Evolutionary conservation across 2,888 invertebrate genomes (phyloP).

Genomic region (Cryptocephalus moraei): DNA sequence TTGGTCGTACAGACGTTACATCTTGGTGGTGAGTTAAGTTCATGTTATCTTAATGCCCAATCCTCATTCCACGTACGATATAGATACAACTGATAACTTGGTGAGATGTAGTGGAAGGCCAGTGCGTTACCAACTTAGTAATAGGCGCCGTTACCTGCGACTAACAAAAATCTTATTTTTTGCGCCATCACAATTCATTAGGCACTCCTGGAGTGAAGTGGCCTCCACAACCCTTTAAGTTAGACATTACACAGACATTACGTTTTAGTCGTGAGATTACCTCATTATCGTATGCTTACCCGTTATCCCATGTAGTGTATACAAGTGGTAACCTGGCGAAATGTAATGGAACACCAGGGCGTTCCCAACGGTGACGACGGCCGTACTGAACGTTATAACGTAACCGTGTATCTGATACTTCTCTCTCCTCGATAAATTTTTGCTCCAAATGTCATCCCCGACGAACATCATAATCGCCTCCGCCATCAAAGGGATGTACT

Average conservation of each 20-base stretch:
- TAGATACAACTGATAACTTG: constrained; percentile 23
- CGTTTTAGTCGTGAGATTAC: too few species aligned
- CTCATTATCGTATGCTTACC: constrained; percentile 15
- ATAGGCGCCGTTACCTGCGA: too few species aligned
- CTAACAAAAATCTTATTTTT: too few species aligned
- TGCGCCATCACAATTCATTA: too few species aligned
- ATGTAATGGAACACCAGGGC: constrained; percentile 19
- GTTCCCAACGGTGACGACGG: constrained; percentile 21
- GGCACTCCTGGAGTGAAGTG: too few species aligned
- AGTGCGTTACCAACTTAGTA: too few species aligned
- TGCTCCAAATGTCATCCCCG: constrained; percentile 25
- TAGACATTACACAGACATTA: too few species aligned
- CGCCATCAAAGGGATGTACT: constrained; percentile 28
- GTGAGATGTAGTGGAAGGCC: too few species aligned
- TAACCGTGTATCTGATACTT: constrained; percentile 24
- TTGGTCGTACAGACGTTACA: too few species aligned
- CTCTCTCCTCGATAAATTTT: constrained; percentile 18
- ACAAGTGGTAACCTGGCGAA: constrained; percentile 19
- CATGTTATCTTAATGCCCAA: constrained; percentile 12
- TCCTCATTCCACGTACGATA: constrained; percentile 27
- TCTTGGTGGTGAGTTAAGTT: too few species aligned
- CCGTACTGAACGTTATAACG: constrained; percentile 19
- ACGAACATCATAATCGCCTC: constrained; percentile 26
- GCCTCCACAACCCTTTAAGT: too few species aligned
- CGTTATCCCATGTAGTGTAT: constrained; percentile 26